Conservation (phyloP, 2,888 invertebrate genomes). For the Steinernema carpocapsae region DNA sequence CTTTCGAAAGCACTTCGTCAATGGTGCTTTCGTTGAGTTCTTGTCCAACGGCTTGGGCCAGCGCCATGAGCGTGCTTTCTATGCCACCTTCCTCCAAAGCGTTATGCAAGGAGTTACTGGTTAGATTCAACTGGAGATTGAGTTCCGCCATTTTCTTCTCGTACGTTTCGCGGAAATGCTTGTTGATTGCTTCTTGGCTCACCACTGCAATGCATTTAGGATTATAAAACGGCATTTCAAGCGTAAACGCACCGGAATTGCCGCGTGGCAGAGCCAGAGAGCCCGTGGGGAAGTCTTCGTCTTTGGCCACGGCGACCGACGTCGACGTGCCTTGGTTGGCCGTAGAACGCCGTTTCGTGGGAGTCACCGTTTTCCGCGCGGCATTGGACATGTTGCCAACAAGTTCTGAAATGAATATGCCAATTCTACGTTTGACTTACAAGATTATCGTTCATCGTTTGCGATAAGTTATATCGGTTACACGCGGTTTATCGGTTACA, state of each 20-base stretch:
- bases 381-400: not conserved
- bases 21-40: slow-evolving; percentile 30
- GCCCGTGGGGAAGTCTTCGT: not conserved
- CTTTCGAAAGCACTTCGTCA: slow-evolving; percentile 5
- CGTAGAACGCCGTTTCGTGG: not conserved
- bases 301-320: not conserved
- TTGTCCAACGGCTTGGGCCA: slow-evolving; percentile 21
- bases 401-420: too few relatives aligned
- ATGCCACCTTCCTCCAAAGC: slow-evolving; percentile 21
- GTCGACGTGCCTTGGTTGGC: slow-evolving; percentile 17
- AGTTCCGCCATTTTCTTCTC: slow-evolving; percentile 16
- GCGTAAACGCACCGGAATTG: not conserved
- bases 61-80: slow-evolving; percentile 21
- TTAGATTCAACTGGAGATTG: slow-evolving; percentile 3
- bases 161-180: slow-evolving; percentile 25
- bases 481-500: too few relatives aligned
- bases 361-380: slow-evolving; percentile 18
- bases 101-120: slow-evolving; percentile 21
- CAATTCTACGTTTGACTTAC: too few relatives aligned
- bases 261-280: slow-evolving; percentile 5
- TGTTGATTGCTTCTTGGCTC: not conserved
- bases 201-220: not conserved
- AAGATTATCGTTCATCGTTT: too few relatives aligned
- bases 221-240: too few relatives aligned
- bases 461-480: too few relatives aligned